Evolutionary conservation across 2,797 vertebrate species (phyloP).

Genomic region (Crax fasciolata): DNA sequence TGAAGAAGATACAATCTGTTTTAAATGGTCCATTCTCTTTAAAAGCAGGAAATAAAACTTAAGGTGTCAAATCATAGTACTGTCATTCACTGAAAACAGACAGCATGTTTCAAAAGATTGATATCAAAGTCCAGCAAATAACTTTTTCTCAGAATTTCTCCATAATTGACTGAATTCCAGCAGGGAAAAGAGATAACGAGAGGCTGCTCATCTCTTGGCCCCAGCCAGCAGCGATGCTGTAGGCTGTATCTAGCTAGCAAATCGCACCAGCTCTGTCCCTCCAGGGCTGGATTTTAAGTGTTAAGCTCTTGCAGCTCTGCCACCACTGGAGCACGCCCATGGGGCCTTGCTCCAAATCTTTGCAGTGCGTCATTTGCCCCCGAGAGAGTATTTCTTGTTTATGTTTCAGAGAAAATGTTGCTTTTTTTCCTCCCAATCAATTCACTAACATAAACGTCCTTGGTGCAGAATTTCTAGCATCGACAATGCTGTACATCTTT

Average conservation of each 20-base stretch:
- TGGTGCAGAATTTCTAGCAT: slow-evolving; percentile 24
- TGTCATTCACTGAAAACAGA: slow-evolving; percentile 29
- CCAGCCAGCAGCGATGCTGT: slow-evolving; percentile 16
- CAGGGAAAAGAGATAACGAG: neutral
- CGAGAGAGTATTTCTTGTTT: neutral
- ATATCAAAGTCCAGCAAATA: slow-evolving; percentile 33
- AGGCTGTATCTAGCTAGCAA: neutral
- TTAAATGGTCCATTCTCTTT: slow-evolving; percentile 30
- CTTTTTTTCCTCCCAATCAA: neutral
- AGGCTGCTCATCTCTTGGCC: neutral
- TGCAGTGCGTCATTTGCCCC: neutral
- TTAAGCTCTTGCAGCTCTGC: neutral
- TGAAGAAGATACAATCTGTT: slow-evolving; percentile 27
- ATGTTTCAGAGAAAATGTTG: slow-evolving; percentile 38
- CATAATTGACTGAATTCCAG: slow-evolving; percentile 34
- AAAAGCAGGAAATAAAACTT: slow-evolving; percentile 59
- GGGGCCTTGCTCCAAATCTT: slow-evolving; percentile 10
- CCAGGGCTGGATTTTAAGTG: neutral
- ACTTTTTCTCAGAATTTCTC: slow-evolving; percentile 9
- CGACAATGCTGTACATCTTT: slow-evolving; percentile 29
- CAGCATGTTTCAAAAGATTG: slow-evolving; percentile 22
- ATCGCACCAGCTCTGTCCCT: neutral
- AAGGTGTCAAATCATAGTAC: slow-evolving; percentile 21
- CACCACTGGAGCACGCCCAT: neutral
- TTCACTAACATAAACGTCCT: slow-evolving; percentile 21